Evolutionary conservation across 2,888 invertebrate genomes (phyloP), one percentile per base, ranked within the genome.

Genomic region (Lasioglossum malachurum): DNA sequence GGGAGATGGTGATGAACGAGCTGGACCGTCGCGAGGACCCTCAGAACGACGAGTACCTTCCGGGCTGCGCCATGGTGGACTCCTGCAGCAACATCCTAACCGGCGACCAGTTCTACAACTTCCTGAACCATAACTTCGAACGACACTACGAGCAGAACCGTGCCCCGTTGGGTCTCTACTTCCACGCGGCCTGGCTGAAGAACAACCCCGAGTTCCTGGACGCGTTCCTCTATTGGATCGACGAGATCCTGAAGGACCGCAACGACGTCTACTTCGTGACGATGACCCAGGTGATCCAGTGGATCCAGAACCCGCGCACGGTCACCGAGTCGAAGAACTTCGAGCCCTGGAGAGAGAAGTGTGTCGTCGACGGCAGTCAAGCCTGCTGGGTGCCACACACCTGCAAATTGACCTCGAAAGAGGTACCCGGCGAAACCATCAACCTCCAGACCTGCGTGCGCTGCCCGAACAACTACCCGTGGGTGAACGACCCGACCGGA

Each of bases 1-100:
- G 98, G 98, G 98, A 99, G 95, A 98, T 99, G 98, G 98, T 98
- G 60, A 98, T 99, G 97, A 99, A 99, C 95, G 98, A 99, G 95
- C 96, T 98, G 90, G 98, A 98, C 96, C 97, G 98, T 90, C 97
- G 98, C 91, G 98, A 99, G 95, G 98, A 98, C 94, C 98, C 98
- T 0, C 97, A 96, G 92, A 98, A 98, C 94, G 98, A 98, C 94
- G 98, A 98, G 95, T 98, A 98, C 93, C 96, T 98, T 73, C 98
- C 98, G 7, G 98, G 98, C 44, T 98, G 98, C 94, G 98, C 98
- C 84, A 98, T 98, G 98, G 98, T 98, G 10, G 98, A 99, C 96
- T 98, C 98, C 27, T 99, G 99, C 96, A 98, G 98, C 84, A 99
- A 98, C 95, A 98, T 98, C 93, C 96, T 98, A 78, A 97, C 97